A percentile compares a stretch with the other conserved stretches of the same genome.
phyloP scores from a whole-genome alignment of 1,140 invertebrate genomes.

The Apis florea region DNA sequence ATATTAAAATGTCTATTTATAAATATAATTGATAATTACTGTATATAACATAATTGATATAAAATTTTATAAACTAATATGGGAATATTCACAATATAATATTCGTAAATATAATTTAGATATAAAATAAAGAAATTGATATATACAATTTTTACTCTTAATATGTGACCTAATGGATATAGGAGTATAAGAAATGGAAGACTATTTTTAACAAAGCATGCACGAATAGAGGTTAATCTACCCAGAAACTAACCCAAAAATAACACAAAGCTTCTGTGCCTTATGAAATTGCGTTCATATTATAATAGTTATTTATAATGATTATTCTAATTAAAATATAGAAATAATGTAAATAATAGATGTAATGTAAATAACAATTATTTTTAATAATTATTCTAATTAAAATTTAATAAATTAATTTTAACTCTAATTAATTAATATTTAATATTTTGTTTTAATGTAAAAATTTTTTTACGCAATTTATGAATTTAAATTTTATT shows the following conservation, averaged over 20 bases:
- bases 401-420: neutral
- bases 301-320: conserved; percentile 20
- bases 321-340: conserved; percentile 1
- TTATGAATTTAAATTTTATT: neutral
- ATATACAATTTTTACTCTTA: conserved; percentile 7
- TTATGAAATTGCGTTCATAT: conserved; percentile 35
- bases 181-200: conserved; percentile 68
- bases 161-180: conserved; percentile 61
- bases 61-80: neutral
- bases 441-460: no score
- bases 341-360: neutral
- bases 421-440: neutral
- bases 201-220: conserved; percentile 76
- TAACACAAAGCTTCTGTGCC: conserved; percentile 69
- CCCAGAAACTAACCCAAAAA: conserved; percentile 74
- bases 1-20: neutral
- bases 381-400: neutral
- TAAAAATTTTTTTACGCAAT: neutral
- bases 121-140: conserved; percentile 11
- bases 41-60: neutral
- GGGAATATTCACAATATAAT: neutral
- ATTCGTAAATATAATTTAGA: neutral
- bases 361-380: no score
- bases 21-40: neutral
- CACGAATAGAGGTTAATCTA: conserved; percentile 77